Conservation (phyloP, 2,888 invertebrate genomes). For the Brenthis ino region DNA sequence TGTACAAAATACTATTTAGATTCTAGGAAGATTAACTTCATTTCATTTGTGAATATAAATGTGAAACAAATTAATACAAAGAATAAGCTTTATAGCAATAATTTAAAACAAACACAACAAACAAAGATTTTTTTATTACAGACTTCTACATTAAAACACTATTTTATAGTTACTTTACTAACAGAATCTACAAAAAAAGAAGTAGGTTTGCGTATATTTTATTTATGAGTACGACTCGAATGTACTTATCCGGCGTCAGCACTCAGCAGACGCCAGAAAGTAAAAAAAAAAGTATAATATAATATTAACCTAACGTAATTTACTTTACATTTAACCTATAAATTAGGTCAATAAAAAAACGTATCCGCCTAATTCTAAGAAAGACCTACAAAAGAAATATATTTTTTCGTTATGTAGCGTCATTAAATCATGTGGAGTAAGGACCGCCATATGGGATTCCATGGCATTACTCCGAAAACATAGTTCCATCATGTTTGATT, state of each 20-base stretch:
- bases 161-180: not conserved
- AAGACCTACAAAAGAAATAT: slow-evolving; percentile 38
- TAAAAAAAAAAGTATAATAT: slow-evolving; percentile 60
- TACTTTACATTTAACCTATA: slow-evolving; percentile 48
- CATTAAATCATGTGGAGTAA: slow-evolving; percentile 80
- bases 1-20: no score
- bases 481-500: slow-evolving; percentile 68
- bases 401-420: slow-evolving; percentile 67
- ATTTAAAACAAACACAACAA: no score
- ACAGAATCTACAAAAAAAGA: not conserved
- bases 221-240: slow-evolving; percentile 24
- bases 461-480: slow-evolving; percentile 80
- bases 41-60: no score
- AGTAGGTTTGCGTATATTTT: not conserved
- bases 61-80: no score
- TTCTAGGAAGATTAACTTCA: no score
- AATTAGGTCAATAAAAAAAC: slow-evolving; percentile 38
- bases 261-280: slow-evolving; percentile 55
- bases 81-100: not conserved
- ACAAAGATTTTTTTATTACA: no score
- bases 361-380: slow-evolving; percentile 32
- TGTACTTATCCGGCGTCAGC: slow-evolving; percentile 53
- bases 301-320: slow-evolving; percentile 65
- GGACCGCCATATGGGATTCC: slow-evolving; percentile 83
- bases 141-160: no score